Conservation (phyloP, 2,888 invertebrate species). For the Nasonia oneida region DNA sequence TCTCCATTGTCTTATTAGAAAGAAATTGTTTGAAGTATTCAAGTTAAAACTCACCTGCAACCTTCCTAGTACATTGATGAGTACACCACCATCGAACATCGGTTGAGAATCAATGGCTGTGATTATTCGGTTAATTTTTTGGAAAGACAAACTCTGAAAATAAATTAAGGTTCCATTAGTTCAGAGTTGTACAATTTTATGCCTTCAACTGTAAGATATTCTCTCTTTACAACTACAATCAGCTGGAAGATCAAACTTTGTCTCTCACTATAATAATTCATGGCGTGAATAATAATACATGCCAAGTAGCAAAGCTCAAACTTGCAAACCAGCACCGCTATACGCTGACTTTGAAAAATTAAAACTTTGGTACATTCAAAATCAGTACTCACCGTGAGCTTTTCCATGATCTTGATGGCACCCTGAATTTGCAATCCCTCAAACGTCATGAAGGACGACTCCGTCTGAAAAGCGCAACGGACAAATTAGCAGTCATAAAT, state of each 20-base stretch:
- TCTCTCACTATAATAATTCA: not conserved
- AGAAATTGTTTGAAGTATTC: slow-evolving; percentile 31
- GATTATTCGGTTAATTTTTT: slow-evolving; percentile 94
- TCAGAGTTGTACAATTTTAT: not conserved
- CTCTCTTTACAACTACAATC: no score
- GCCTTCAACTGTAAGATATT: no score
- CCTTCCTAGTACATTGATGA: slow-evolving; percentile 97
- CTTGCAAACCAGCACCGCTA: not conserved
- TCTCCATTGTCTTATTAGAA: slow-evolving; percentile 31
- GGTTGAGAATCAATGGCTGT: slow-evolving; percentile 98
- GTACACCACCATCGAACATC: slow-evolving; percentile 97
- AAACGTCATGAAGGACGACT: slow-evolving; percentile 97
- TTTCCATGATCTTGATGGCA: slow-evolving; percentile 96
- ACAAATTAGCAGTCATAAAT: not conserved
- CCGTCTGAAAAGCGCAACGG: slow-evolving; percentile 83
- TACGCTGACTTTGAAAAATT: not conserved
- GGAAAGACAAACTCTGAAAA: slow-evolving; percentile 93
- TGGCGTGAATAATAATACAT: not conserved
- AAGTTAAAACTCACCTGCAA: slow-evolving; percentile 88
- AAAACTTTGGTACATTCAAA: no score
- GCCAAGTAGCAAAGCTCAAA: not conserved
- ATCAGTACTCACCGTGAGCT: slow-evolving; percentile 89
- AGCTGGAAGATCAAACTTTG: no score
- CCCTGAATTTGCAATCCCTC: slow-evolving; percentile 97
- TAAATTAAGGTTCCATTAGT: slow-evolving; percentile 57